Conservation (phyloP, 1,140 invertebrate genomes). For the Drosophila bifasciata region DNA sequence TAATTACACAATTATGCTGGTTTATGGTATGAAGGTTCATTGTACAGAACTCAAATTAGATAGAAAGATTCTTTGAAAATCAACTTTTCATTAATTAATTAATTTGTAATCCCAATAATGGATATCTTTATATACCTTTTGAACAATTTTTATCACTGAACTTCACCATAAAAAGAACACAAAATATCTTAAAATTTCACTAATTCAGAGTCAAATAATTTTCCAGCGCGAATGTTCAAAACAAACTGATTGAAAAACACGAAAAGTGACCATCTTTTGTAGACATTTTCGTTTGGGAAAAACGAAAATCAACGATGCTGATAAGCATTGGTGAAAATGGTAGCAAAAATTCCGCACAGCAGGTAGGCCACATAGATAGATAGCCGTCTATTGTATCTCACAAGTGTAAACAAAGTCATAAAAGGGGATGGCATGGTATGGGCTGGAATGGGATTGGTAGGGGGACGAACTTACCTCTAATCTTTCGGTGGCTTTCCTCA, state of each 20-base stretch:
- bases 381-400: neutral
- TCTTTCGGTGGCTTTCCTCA: conserved; percentile 91
- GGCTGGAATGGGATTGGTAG: neutral
- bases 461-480: conserved; percentile 88
- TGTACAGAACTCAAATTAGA: too few relatives aligned
- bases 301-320: neutral
- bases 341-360: conserved; percentile 34
- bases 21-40: too few relatives aligned
- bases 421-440: neutral
- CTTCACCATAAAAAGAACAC: too few relatives aligned
- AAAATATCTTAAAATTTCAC: too few relatives aligned
- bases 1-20: too few relatives aligned
- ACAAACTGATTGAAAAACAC: conserved; percentile 6
- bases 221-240: neutral
- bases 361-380: conserved; percentile 28
- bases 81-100: too few relatives aligned
- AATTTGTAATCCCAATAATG: too few relatives aligned
- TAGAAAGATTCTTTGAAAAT: too few relatives aligned
- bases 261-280: neutral
- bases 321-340: conserved; percentile 8
- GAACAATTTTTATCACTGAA: too few relatives aligned
- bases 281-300: neutral
- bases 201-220: too few relatives aligned
- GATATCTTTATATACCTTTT: too few relatives aligned
- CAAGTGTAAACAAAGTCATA: conserved; percentile 48